Conservation (phyloP, 2,888 invertebrate genomes). For the Lordiphosa fenestrarum region DNA sequence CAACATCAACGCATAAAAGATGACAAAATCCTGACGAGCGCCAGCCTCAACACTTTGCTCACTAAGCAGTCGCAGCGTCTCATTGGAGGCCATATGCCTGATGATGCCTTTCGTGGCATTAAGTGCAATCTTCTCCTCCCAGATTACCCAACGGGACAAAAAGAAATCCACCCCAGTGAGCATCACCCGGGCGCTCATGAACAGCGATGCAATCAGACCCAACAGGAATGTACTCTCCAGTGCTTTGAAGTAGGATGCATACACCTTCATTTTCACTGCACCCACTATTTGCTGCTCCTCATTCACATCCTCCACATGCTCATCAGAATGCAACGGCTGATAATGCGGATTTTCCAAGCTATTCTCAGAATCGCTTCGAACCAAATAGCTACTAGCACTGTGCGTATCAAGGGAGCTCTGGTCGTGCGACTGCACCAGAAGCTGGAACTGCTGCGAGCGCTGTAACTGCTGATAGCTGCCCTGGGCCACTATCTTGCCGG, state of each 20-base stretch:
- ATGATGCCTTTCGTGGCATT: constrained; percentile 17
- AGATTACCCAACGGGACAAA: constrained; percentile 85
- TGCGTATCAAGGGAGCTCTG: constrained; percentile 68
- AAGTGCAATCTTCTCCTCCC: constrained; percentile 76
- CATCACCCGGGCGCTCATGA: constrained; percentile 83
- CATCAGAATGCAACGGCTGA: constrained; percentile 62
- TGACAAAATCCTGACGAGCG: constrained; percentile 65
- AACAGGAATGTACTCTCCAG: constrained; percentile 75
- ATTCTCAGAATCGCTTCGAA: constrained; percentile 39
- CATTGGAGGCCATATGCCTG: constrained; percentile 21
- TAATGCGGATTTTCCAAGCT: constrained; percentile 30
- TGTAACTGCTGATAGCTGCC: constrained; percentile 81
- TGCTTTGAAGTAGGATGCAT: too few species aligned
- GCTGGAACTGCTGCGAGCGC: constrained; percentile 82
- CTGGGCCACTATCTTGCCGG: constrained; percentile 78
- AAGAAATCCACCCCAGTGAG: constrained; percentile 88
- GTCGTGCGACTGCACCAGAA: constrained; percentile 73
- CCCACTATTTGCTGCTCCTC: too few species aligned
- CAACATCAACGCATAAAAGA: constrained; percentile 76
- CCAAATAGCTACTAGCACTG: constrained; percentile 66
- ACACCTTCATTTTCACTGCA: too few species aligned
- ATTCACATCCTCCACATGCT: too few species aligned
- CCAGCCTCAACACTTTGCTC: constrained; percentile 40
- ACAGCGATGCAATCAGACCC: constrained; percentile 79
- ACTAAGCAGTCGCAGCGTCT: constrained; percentile 19